Conservation (phyloP, 2,888 invertebrate genomes). For the Nomada flava region DNA sequence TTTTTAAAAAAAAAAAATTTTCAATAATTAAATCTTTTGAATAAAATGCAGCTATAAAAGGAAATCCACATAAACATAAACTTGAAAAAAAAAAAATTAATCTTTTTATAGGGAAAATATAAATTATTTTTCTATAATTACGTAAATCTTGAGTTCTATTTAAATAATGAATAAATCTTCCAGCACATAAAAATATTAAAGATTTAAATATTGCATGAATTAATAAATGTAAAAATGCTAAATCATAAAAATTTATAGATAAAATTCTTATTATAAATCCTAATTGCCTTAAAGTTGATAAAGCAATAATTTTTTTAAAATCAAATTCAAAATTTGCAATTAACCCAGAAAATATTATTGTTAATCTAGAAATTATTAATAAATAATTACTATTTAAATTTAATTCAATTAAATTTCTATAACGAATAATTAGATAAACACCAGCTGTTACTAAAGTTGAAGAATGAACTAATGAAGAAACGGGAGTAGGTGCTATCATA, state of each 20-base stretch:
- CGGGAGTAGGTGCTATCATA: slow-evolving; percentile 91
- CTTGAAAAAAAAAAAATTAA: slow-evolving; percentile 86
- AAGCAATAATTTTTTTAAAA: slow-evolving; percentile 92
- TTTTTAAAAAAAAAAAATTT: slow-evolving; percentile 72
- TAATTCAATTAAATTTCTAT: slow-evolving; percentile 85
- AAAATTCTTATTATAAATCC: slow-evolving; percentile 90
- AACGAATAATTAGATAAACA: slow-evolving; percentile 90
- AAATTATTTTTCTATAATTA: slow-evolving; percentile 85
- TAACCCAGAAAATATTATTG: slow-evolving; percentile 87
- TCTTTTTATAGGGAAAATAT: slow-evolving; percentile 85
- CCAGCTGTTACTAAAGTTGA: slow-evolving; percentile 92
- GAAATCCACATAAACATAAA: slow-evolving; percentile 87
- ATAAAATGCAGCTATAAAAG: slow-evolving; percentile 88
- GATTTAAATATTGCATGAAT: slow-evolving; percentile 92
- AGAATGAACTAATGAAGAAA: slow-evolving; percentile 91
- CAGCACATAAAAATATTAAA: slow-evolving; percentile 90
- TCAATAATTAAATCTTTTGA: slow-evolving; percentile 83
- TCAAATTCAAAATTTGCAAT: slow-evolving; percentile 88
- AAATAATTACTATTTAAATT: slow-evolving; percentile 15
- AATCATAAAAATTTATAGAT: slow-evolving; percentile 85
- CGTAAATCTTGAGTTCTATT: slow-evolving; percentile 89
- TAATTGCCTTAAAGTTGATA: slow-evolving; percentile 91
- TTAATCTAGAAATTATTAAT: slow-evolving; percentile 81
- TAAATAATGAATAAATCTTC: slow-evolving; percentile 88
- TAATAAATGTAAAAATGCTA: slow-evolving; percentile 90